These are phyloP conservation scores for Ectobius pallidus DNA, from an alignment of 2,888 invertebrate species.

Conservation along the genomic window DNA sequence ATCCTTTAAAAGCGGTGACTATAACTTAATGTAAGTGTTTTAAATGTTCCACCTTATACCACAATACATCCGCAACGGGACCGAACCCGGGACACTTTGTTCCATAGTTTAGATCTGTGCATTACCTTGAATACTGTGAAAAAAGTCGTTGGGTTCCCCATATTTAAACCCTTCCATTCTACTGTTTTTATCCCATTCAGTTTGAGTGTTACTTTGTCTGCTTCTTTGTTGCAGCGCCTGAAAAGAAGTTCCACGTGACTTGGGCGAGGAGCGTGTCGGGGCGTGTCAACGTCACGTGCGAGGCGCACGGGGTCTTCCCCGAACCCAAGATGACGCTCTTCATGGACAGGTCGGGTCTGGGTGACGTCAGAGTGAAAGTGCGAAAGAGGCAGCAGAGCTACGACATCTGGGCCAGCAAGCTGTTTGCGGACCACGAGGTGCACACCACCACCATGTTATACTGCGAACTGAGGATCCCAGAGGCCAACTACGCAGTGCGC, in stretches of 20 bases:
- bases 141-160: too few species aligned
- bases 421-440: conserved; percentile 45
- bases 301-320: conserved; percentile 46
- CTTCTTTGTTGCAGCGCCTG: conserved; percentile 44
- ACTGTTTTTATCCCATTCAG: too few species aligned
- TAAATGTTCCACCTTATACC: too few species aligned
- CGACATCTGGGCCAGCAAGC: conserved; percentile 45
- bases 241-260: conserved; percentile 44
- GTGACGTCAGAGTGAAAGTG: conserved; percentile 30
- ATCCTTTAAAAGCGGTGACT: too few species aligned
- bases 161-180: too few species aligned
- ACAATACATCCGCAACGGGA: too few species aligned
- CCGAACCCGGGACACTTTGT: too few species aligned
- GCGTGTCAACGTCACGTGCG: conserved; percentile 46
- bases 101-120: too few species aligned
- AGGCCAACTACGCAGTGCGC: conserved; percentile 48
- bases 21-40: too few species aligned
- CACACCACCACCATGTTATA: conserved; percentile 48
- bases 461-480: conserved; percentile 50
- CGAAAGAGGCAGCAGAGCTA: conserved; percentile 38
- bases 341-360: conserved; percentile 32
- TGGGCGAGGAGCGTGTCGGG: conserved; percentile 31
- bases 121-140: too few species aligned
- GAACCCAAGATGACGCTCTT: conserved; percentile 47
- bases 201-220: too few species aligned